Percentiles rank a stretch among this genome's conserved stretches.
Evolutionary conservation across 23 tunicate species (phyloP).

Genomic region (Halocynthia roretzi): DNA sequence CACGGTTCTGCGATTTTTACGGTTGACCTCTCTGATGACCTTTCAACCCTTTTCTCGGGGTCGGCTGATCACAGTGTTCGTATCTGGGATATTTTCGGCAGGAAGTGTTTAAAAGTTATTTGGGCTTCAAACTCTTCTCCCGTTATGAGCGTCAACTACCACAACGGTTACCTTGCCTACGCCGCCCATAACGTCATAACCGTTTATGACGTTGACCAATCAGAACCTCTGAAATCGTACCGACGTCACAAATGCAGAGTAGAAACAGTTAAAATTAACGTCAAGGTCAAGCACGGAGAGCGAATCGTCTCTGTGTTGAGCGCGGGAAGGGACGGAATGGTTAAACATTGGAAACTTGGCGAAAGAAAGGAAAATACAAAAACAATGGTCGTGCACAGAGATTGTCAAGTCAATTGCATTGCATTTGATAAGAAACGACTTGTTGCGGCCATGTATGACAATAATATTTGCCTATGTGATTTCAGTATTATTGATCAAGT

Average conservation of each 20-base stretch:
- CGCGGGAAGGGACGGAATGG: slow-evolving; percentile 26
- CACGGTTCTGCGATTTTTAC: slow-evolving; percentile 65
- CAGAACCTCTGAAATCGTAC: neutral
- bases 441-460: slow-evolving; percentile 69
- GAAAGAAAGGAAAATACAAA: neutral
- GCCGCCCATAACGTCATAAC: slow-evolving; percentile 8
- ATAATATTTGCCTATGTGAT: slow-evolving; percentile 53
- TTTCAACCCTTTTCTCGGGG: slow-evolving; percentile 42
- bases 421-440: slow-evolving; percentile 52
- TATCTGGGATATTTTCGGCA: neutral
- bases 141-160: slow-evolving; percentile 16
- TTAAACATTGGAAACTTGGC: slow-evolving; percentile 20
- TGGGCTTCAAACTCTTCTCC: slow-evolving; percentile 19
- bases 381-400: slow-evolving; percentile 16
- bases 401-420: slow-evolving; percentile 60
- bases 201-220: slow-evolving; percentile 3
- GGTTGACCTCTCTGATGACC: slow-evolving; percentile 47
- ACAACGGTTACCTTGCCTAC: slow-evolving; percentile 4
- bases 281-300: neutral
- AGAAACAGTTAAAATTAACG: slow-evolving; percentile 10
- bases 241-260: slow-evolving; percentile 19
- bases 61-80: slow-evolving; percentile 59
- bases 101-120: slow-evolving; percentile 2
- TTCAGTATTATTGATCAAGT: slow-evolving; percentile 23
- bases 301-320: slow-evolving; percentile 9